Base-by-base conservation (phyloP, 2,888 invertebrate genomes). In the Drosophila paranaensis region DNA sequence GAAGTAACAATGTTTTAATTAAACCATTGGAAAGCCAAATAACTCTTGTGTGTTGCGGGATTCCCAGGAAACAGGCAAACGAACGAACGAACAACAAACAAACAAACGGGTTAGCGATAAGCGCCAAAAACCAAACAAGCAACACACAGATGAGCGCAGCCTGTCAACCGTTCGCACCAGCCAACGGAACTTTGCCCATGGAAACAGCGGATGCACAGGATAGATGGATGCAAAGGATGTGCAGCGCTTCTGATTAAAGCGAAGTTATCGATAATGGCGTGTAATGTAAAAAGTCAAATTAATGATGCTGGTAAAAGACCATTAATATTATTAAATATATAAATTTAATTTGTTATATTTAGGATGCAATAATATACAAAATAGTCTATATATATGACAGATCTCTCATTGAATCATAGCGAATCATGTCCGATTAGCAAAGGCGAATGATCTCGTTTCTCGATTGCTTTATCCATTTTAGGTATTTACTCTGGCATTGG, bases 1-100 rank as follows among this genome's bases (percentile, higher is more conserved):
- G 86, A 87, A 87, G 90, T 87, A 90, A 87, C 86, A 87, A 87
- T 87, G 86, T 87, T 87, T 87, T 87, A 87, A 87, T 87, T 87
- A 87, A 86, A 86, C 86, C 86, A 88, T 86, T 86, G 79, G 81
- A 86, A 88, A 86, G 87, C 86, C 86, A 90, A 87, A 87, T 87
- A 87, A 90, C 90, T 87, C 89, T 81, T 85, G 81, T 81, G 79
- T 82, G 74, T 72, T 74, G 72, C 69, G 83, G 77, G 79, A 72
- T 67, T 75, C 65, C 54, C 71, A 71, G 75, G 56, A 51, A 62
- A 65, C 79, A 57, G 65, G 53, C 61, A 75, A 60, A 51, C 33
- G 54, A 45, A 51, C 33, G 54, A 45, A 64, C 60, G 71, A 54
- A 35, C 35, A 51, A 54, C 61, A 69, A 60, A 73, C 60, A 69